Evolutionary conservation across 92 coral and sea anemone genomes (phyloP).

Genomic region (Bergia puertoricense): DNA sequence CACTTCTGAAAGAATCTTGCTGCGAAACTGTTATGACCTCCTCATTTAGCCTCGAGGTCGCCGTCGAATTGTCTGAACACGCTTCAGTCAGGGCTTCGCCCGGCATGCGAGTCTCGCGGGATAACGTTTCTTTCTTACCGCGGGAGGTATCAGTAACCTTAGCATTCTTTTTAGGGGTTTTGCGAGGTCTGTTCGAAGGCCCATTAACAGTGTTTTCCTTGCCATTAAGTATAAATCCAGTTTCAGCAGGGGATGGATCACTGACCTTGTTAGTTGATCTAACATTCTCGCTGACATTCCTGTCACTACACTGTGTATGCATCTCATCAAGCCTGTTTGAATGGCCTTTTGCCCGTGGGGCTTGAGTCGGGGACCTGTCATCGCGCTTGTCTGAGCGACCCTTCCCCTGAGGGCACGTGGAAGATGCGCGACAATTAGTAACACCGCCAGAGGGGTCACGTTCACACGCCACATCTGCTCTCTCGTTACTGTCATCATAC

Average conservation of each 20-base stretch:
- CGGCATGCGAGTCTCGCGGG: not conserved
- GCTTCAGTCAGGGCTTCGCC: not conserved
- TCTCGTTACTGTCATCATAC: not conserved
- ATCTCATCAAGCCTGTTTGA: not conserved
- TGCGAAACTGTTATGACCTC: constrained; percentile 3
- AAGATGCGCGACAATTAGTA: not conserved
- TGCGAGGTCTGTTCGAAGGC: not conserved
- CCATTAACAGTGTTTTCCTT: not conserved
- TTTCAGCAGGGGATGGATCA: constrained; percentile 1
- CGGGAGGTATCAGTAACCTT: not conserved
- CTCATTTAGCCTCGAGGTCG: constrained; percentile 3
- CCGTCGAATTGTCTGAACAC: constrained; percentile 4
- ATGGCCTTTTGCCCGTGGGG: not conserved
- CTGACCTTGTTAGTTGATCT: not conserved
- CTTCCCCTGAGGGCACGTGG: not conserved
- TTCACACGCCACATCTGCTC: not conserved
- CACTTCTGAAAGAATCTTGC: constrained; percentile 24
- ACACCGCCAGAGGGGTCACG: not conserved
- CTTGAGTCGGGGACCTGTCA: not conserved
- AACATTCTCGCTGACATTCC: not conserved
- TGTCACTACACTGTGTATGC: not conserved
- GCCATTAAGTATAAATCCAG: not conserved
- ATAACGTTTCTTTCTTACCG: not conserved
- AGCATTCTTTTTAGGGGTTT: not conserved
- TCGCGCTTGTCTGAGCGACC: not conserved